Base-by-base conservation (phyloP, 2,113 vertebrate species). In the Pseudorasbora parva region DNA sequence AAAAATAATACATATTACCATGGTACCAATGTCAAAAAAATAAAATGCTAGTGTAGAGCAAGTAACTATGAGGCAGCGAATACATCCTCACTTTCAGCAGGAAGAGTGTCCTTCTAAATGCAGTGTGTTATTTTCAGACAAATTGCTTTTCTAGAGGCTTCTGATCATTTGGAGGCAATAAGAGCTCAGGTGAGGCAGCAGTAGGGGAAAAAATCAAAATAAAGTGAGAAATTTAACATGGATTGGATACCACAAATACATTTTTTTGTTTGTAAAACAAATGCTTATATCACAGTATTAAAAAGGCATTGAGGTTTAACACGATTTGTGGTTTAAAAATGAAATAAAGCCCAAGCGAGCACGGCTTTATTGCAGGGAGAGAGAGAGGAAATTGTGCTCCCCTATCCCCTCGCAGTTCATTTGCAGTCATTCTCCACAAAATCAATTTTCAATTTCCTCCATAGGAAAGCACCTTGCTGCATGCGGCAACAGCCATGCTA, bases 381-480 rank as follows among this genome's bases (percentile, higher is more conserved):
- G 71, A 82, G 71, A 74, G 54, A 82, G 80, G 33, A 82, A 82
- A 82, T 59, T 23, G 66, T 33, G 33, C 49, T 56, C 80, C 51
- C 45, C 37, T 45, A 27, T 57, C 51, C 56, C 76, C 76, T 45
- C n/a, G 57, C 49, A 59, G 54, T 60, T 74, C 54, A 54, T 82
- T 74, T 62, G 57, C 37, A 74, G 57, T 82, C 71, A 75, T 60
- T 82, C 71, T 10, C 71, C 33, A 73, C 59, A 82, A 82, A 82
- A 82, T 82, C 69, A 74, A 74, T 82, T 82, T 82, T 82, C 71
- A 82, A 75, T 82, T 75, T 82, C 71, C 71, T 75, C 81, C 25
- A 41, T 82, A 41, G 54, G 69, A 59, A 62, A 78, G 56, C 68
- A 82, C 56, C 68, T 62, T 37, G 78, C 37, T 64, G 81, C 37